Conservation (phyloP, 2,888 invertebrate genomes). For the Adelognathus sp. region DNA sequence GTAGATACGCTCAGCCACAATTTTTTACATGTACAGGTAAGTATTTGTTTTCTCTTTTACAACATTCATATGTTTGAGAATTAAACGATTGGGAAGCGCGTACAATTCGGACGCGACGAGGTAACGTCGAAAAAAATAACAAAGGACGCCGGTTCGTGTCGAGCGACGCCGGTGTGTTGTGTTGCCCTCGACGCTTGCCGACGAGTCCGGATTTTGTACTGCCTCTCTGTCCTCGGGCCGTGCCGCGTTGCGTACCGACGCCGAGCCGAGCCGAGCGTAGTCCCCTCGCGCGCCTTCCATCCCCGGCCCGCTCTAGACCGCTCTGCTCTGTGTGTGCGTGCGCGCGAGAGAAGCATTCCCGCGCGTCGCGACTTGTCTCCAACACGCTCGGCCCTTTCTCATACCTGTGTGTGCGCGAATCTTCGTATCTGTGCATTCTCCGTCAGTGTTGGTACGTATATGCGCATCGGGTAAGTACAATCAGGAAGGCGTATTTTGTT, state of each 20-base stretch:
- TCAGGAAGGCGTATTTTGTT: no score
- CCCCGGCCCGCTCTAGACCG: constrained; percentile 13
- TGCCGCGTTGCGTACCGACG: constrained; percentile 71
- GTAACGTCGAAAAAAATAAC: constrained; percentile 5
- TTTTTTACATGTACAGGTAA: background rate
- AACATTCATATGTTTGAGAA: background rate
- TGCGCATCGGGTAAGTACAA: no score
- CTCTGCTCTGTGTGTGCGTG: constrained; percentile 29
- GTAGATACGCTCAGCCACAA: background rate
- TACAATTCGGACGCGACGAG: background rate
- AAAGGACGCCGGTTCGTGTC: constrained; percentile 43
- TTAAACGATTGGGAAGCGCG: background rate
- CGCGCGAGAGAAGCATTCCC: constrained; percentile 53
- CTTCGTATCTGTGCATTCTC: background rate
- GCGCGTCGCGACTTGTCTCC: constrained; percentile 45
- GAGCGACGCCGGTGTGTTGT: constrained; percentile 46
- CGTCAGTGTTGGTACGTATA: background rate
- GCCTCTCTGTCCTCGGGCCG: constrained; percentile 69
- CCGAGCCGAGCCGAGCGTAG: constrained; percentile 67
- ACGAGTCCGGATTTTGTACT: constrained; percentile 73
- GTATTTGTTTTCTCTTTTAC: background rate
- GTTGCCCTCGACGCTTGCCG: constrained; percentile 64
- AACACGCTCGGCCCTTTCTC: constrained; percentile 46
- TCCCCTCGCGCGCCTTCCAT: constrained; percentile 56
- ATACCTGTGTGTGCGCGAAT: background rate